Conservation (phyloP, 2,113 vertebrate species). For the Cavia aperea region DNA sequence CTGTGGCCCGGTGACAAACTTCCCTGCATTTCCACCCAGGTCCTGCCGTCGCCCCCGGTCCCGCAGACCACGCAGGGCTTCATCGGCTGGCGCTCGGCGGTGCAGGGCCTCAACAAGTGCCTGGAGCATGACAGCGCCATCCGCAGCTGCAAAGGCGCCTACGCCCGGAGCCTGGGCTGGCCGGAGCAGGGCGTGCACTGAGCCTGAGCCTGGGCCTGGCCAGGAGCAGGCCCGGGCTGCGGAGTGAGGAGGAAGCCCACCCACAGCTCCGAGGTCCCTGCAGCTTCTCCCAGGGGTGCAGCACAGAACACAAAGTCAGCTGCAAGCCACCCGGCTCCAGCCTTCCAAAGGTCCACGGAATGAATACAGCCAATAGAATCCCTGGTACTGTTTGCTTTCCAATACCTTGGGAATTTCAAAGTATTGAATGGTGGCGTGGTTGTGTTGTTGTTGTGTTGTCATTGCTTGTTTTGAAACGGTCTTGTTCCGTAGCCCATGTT, state of each 20-base stretch:
- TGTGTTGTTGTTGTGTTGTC: neutral
- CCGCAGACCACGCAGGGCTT: constrained; percentile 84
- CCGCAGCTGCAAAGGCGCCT: constrained; percentile 77
- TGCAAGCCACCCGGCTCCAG: too few relatives aligned
- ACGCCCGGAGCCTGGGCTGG: constrained; percentile 76
- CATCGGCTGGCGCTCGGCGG: constrained; percentile 85
- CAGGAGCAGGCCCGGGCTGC: neutral
- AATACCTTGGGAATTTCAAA: neutral
- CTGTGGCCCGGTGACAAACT: neutral
- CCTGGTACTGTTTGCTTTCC: neutral
- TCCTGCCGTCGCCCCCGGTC: constrained; percentile 81
- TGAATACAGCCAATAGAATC: neutral
- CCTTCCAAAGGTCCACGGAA: neutral
- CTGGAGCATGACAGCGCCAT: constrained; percentile 72
- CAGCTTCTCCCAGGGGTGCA: neutral
- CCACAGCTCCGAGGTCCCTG: rapidly evolving
- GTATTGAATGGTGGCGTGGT: neutral
- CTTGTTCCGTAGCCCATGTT: neutral
- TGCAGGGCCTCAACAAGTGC: constrained; percentile 70
- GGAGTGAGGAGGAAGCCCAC: too few relatives aligned
- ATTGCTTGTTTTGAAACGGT: neutral
- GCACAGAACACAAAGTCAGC: neutral
- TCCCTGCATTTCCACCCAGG: constrained; percentile 67
- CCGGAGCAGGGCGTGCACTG: constrained; percentile 71
- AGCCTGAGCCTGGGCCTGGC: neutral